Evolutionary conservation across 2,113 vertebrate genomes (phyloP).

Genomic region (Zosterops pallidus): DNA sequence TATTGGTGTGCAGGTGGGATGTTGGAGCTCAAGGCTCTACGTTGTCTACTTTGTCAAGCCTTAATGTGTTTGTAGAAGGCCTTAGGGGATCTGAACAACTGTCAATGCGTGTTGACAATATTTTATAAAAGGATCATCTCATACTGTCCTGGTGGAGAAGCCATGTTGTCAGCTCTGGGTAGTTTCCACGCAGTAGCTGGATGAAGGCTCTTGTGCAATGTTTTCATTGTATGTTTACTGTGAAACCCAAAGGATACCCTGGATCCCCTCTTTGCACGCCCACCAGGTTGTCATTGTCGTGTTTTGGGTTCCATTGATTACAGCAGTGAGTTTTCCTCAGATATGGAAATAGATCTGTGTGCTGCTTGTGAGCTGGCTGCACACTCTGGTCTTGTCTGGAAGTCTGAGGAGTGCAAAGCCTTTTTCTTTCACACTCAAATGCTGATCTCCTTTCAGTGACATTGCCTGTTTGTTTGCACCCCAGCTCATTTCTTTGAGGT

Average conservation of each 20-base stretch:
- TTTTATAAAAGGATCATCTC: background rate
- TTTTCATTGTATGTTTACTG: background rate
- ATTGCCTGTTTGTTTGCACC: background rate
- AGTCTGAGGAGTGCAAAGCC: background rate
- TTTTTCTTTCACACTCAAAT: background rate
- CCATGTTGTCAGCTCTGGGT: background rate
- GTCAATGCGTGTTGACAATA: background rate
- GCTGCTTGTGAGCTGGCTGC: background rate
- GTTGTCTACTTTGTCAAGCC: background rate
- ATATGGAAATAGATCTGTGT: background rate
- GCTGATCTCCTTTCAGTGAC: background rate
- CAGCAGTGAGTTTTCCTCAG: background rate
- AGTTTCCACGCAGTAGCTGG: background rate
- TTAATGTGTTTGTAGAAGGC: background rate
- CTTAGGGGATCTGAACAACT: background rate
- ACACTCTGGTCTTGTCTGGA: background rate
- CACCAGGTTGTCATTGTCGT: background rate
- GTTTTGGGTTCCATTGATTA: background rate
- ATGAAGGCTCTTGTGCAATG: background rate
- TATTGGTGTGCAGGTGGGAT: background rate
- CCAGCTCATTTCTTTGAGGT: background rate
- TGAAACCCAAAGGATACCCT: background rate
- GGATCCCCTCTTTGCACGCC: background rate
- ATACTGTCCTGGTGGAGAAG: background rate
- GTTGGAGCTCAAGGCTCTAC: background rate